Conservation (phyloP, 2,797 vertebrate genomes). For the Linurgus olivaceus region DNA sequence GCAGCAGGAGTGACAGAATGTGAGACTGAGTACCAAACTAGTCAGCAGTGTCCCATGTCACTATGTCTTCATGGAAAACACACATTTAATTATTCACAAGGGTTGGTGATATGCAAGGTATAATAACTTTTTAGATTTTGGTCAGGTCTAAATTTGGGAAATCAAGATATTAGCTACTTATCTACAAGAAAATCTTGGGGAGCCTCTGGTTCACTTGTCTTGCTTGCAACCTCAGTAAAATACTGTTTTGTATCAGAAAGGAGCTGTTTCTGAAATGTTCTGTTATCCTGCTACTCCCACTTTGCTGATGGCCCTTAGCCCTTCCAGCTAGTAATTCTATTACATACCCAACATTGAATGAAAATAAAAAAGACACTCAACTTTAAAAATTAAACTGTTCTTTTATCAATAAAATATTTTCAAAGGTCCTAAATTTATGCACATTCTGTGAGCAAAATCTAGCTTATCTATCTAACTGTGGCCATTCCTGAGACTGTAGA, state of each 20-base stretch:
- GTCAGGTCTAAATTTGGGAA: not conserved
- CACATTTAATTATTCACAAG: not conserved
- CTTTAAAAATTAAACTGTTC: not conserved
- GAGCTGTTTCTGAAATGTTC: not conserved
- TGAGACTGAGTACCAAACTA: not conserved
- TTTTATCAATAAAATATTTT: not conserved
- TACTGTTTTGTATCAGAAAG: not conserved
- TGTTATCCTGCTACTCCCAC: not conserved
- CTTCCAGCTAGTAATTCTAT: not conserved
- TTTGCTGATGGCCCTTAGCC: not conserved
- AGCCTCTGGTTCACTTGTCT: not conserved
- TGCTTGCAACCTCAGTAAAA: not conserved
- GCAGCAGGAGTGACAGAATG: not conserved
- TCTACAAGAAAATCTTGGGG: not conserved
- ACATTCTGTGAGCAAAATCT: not conserved
- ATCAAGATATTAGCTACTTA: not conserved
- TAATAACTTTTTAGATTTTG: not conserved
- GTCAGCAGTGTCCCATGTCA: not conserved
- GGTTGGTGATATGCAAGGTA: not conserved
- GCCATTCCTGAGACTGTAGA: not conserved
- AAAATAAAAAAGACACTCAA: not conserved
- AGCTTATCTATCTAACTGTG: not conserved
- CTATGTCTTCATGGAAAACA: not conserved
- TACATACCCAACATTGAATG: not conserved
- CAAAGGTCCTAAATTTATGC: not conserved